Evolutionary conservation across 1,140 invertebrate genomes (phyloP).

Genomic region (Thaumatotibia leucotreta): DNA sequence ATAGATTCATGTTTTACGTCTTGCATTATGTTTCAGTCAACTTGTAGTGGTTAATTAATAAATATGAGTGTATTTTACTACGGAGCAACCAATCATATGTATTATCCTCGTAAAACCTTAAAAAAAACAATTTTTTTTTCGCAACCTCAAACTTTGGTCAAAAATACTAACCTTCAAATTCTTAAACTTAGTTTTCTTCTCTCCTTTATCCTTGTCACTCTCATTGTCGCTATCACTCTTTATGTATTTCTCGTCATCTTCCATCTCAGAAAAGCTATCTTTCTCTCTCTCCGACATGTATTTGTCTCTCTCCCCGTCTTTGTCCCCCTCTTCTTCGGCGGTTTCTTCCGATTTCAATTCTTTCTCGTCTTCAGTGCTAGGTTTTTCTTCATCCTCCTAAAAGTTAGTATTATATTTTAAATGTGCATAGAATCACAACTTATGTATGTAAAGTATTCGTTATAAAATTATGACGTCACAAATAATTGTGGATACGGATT

Average conservation of each 20-base stretch:
- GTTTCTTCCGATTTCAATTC: slow-evolving; percentile 53
- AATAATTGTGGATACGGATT: no score
- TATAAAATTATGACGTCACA: no score
- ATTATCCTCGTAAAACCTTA: neutral
- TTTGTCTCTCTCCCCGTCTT: slow-evolving; percentile 29
- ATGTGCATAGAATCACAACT: no score
- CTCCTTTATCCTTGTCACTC: slow-evolving; percentile 55
- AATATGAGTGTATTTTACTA: no score
- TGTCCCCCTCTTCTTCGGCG: slow-evolving; percentile 42
- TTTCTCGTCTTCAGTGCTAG: slow-evolving; percentile 62
- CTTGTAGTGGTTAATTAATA: no score
- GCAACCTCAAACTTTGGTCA: neutral
- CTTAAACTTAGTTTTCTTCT: slow-evolving; percentile 54
- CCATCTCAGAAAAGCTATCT: slow-evolving; percentile 71
- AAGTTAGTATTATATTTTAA: no score
- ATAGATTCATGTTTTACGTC: no score
- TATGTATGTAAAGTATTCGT: no score
- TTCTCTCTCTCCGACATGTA: slow-evolving; percentile 64
- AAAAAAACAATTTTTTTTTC: neutral
- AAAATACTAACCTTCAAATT: slow-evolving; percentile 59
- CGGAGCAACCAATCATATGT: neutral
- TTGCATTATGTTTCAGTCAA: no score
- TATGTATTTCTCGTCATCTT: slow-evolving; percentile 71
- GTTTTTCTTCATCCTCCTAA: slow-evolving; percentile 64
- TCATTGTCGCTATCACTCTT: slow-evolving; percentile 71